phyloP scores from a whole-genome alignment of 2,888 invertebrate species.

The Reticulitermes lucifugus region DNA sequence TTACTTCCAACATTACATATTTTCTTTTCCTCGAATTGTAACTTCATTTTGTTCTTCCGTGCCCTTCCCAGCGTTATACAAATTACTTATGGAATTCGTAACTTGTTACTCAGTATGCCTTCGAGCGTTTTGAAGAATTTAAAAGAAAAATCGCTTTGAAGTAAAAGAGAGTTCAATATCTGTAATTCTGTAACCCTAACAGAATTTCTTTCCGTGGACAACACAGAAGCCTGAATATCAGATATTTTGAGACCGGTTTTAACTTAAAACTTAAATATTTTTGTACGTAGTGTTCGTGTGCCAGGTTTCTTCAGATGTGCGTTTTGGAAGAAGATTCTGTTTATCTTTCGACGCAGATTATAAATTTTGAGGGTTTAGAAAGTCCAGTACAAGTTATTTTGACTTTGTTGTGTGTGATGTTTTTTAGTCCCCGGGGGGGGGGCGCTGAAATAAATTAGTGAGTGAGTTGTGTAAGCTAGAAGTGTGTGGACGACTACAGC shows the following conservation, averaged over 20 bases:
- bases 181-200: too few relatives aligned
- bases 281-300: not conserved
- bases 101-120: too few relatives aligned
- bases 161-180: too few relatives aligned
- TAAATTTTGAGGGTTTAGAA: conserved; percentile 13
- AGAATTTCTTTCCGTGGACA: too few relatives aligned
- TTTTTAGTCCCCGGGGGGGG: not conserved
- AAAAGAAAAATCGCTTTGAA: too few relatives aligned
- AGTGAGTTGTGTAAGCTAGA: not conserved
- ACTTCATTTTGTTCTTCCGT: too few relatives aligned
- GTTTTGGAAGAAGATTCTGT: conserved; percentile 2
- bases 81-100: too few relatives aligned
- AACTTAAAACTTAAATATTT: conserved; percentile 3
- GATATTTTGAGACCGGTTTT: not conserved
- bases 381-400: not conserved
- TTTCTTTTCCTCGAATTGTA: too few relatives aligned
- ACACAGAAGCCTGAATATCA: too few relatives aligned
- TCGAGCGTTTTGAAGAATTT: too few relatives aligned
- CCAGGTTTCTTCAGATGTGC: conserved; percentile 9
- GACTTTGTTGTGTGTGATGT: not conserved
- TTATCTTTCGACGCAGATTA: conserved; percentile 14
- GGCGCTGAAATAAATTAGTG: not conserved
- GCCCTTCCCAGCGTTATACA: too few relatives aligned
- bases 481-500: not conserved
- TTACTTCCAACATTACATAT: too few relatives aligned